phyloP scores from a whole-genome alignment of 1,140 invertebrate genomes.

The Carcinoscorpius rotundicauda region DNA sequence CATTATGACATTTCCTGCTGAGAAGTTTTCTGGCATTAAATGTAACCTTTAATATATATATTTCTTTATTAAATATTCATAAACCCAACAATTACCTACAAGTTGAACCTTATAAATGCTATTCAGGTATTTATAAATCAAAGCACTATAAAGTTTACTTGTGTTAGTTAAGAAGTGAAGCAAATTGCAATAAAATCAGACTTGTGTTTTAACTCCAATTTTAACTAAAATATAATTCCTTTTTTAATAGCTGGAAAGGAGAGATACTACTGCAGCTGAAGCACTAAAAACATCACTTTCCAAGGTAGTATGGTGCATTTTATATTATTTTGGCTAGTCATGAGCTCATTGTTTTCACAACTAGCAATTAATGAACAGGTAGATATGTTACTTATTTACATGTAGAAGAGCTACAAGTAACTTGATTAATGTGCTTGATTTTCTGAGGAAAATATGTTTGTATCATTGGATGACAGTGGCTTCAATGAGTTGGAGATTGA shows the following conservation, averaged over 20 bases:
- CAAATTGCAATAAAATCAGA: neutral
- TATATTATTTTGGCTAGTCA: no score
- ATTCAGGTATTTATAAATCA: no score
- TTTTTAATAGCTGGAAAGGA: slow-evolving; percentile 60
- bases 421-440: neutral
- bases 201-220: neutral
- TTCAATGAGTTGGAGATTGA: neutral
- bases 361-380: neutral
- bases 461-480: neutral
- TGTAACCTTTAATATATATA: no score
- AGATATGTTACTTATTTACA: neutral
- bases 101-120: no score
- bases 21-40: no score
- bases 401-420: neutral
- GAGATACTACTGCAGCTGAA: slow-evolving; percentile 34
- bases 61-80: no score
- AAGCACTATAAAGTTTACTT: no score
- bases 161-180: no score
- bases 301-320: slow-evolving; percentile 14
- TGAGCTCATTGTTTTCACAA: no score
- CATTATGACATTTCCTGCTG: no score
- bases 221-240: slow-evolving; percentile 4
- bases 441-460: slow-evolving; percentile 5
- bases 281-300: slow-evolving; percentile 23
- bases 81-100: no score